Percentiles rank a stretch among this genome's conserved stretches.
phyloP scores from a whole-genome alignment of 2,888 invertebrate species.

The Chrysina gloriosa region DNA sequence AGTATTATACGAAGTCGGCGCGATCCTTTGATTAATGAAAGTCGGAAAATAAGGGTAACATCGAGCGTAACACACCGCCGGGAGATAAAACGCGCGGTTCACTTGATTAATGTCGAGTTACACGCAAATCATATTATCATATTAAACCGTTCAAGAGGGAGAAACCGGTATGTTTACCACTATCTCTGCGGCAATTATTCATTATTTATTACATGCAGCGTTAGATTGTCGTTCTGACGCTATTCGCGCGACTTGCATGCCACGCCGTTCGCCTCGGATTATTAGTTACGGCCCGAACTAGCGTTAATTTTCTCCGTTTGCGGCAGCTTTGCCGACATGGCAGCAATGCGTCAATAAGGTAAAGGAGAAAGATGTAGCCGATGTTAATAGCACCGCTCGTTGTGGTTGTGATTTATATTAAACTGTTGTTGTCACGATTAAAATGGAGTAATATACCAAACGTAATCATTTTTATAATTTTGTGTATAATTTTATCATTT shows the following conservation, averaged over 20 bases:
- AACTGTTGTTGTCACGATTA: no score
- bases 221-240: constrained; percentile 13
- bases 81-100: constrained; percentile 58
- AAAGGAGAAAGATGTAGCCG: no score
- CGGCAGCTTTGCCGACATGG: no score
- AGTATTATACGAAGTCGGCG: background rate
- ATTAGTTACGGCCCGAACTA: no score
- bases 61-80: constrained; percentile 51
- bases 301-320: no score
- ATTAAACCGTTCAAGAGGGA: constrained; percentile 54
- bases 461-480: no score
- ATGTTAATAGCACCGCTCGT: no score
- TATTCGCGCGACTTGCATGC: constrained; percentile 3
- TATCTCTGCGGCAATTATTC: constrained; percentile 45
- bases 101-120: constrained; percentile 59
- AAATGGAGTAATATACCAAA: no score
- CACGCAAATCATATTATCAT: constrained; percentile 62
- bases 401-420: no score
- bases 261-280: no score
- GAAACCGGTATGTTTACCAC: constrained; percentile 47
- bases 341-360: no score
- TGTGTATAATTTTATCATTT: no score
- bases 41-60: constrained; percentile 59
- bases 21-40: constrained; percentile 57
- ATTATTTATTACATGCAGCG: constrained; percentile 46